These are phyloP conservation scores for Barnardius zonarius DNA, from an alignment of 2,113 vertebrate genomes.

Conservation along the genomic window DNA sequence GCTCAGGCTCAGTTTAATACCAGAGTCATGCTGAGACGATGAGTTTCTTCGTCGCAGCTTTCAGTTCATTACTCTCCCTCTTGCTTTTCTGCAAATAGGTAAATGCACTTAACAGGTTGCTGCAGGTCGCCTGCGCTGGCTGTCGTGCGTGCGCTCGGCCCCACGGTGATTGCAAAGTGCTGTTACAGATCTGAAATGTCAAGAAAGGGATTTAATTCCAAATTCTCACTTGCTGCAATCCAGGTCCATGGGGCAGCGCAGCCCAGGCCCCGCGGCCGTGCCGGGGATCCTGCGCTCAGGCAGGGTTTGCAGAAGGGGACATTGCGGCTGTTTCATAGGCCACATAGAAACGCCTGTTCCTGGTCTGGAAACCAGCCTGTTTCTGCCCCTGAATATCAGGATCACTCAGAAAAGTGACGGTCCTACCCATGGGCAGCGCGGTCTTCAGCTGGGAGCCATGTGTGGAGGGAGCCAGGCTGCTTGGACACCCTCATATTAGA, in stretches of 20 bases:
- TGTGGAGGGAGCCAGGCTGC: not conserved
- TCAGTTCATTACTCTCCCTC: slow-evolving; percentile 34
- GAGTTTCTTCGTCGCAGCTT: not conserved
- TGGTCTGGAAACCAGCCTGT: not conserved
- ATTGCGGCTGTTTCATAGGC: not conserved
- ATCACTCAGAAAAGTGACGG: not conserved
- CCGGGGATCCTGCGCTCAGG: not conserved
- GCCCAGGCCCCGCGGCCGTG: fast-evolving
- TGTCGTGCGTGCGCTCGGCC: slow-evolving; percentile 1
- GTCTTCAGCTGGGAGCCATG: fast-evolving
- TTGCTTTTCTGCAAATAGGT: slow-evolving; percentile 38
- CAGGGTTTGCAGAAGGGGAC: not conserved
- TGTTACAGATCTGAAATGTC: slow-evolving; percentile 22
- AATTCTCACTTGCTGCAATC: not conserved
- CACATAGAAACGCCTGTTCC: not conserved
- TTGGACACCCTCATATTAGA: not conserved
- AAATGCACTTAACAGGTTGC: slow-evolving; percentile 32
- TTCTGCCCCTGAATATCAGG: not conserved
- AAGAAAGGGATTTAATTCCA: slow-evolving; percentile 32
- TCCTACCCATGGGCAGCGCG: fast-evolving
- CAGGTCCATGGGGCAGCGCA: not conserved
- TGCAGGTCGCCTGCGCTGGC: slow-evolving; percentile 35
- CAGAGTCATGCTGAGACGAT: not conserved
- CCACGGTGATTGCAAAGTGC: slow-evolving; percentile 18
- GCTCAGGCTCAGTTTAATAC: not conserved